Conservation (phyloP, 1,140 invertebrate species). For the Megathymus violae region DNA sequence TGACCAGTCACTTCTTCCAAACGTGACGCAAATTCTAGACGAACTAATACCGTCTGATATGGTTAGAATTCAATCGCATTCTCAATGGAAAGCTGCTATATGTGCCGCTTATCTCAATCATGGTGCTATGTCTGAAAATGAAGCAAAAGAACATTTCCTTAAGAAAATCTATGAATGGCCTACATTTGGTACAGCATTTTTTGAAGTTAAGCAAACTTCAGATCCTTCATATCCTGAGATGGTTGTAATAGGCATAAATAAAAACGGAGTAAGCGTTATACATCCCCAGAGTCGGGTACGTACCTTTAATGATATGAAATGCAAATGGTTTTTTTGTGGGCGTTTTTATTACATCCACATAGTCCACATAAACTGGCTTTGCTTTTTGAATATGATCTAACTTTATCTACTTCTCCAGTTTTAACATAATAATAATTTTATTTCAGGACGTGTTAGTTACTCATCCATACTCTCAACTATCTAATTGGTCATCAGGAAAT, state of each 20-base stretch:
- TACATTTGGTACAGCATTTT: slow-evolving; percentile 98
- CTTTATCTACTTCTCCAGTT: no score
- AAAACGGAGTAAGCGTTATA: slow-evolving; percentile 94
- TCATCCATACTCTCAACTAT: slow-evolving; percentile 93
- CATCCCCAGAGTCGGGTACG: slow-evolving; percentile 91
- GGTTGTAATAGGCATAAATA: slow-evolving; percentile 95
- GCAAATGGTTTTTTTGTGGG: no score
- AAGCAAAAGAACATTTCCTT: slow-evolving; percentile 94
- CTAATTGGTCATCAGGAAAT: slow-evolving; percentile 97
- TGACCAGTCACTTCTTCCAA: slow-evolving; percentile 86
- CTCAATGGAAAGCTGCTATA: slow-evolving; percentile 94
- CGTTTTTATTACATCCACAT: no score
- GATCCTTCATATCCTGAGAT: slow-evolving; percentile 93
- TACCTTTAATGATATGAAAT: no score
- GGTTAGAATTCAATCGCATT: slow-evolving; percentile 87
- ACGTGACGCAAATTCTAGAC: slow-evolving; percentile 87
- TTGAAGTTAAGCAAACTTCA: slow-evolving; percentile 96
- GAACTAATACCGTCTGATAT: slow-evolving; percentile 93
- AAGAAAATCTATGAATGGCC: slow-evolving; percentile 92
- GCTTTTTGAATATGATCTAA: no score
- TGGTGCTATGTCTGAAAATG: slow-evolving; percentile 84
- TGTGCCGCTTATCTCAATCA: slow-evolving; percentile 86
- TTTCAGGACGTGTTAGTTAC: slow-evolving; percentile 91
- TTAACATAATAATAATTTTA: slow-evolving; percentile 30
- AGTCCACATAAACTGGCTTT: no score